Percentiles rank a stretch among this genome's conserved stretches.
phyloP scores from a whole-genome alignment of 2,113 vertebrate genomes.

The Nothobranchius furzeri region DNA sequence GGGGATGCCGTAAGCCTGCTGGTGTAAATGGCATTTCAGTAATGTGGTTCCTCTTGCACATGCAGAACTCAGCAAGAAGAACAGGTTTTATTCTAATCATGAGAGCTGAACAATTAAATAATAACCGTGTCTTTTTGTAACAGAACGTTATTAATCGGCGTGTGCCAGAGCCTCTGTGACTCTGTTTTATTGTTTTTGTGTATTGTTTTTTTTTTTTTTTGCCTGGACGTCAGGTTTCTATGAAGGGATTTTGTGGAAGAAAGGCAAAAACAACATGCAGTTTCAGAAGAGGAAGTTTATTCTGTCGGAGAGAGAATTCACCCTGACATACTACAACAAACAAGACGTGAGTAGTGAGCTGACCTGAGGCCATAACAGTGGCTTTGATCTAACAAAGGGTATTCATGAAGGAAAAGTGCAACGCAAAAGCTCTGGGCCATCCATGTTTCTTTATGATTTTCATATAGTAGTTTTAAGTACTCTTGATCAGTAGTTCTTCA shows the following conservation, averaged over 20 bases:
- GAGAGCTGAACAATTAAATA: not conserved
- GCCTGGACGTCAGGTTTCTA: conserved; percentile 64
- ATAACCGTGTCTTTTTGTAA: conserved; percentile 14
- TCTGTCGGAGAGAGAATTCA: conserved; percentile 76
- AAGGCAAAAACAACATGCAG: conserved; percentile 76
- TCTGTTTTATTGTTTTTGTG: no score
- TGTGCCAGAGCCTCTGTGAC: no score
- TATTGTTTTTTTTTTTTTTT: not conserved
- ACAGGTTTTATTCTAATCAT: conserved; percentile 19
- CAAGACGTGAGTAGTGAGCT: conserved; percentile 71
- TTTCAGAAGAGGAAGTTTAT: conserved; percentile 81
- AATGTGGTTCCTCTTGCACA: conserved; percentile 17
- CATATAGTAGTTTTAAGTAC: no score
- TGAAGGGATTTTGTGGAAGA: conserved; percentile 80
- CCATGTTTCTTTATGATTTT: no score
- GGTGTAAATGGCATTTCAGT: not conserved
- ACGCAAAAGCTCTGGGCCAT: not conserved
- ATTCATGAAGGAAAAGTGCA: not conserved
- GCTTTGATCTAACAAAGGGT: not conserved
- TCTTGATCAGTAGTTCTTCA: no score
- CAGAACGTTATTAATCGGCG: no score
- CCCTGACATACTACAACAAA: conserved; percentile 78
- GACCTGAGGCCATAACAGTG: not conserved
- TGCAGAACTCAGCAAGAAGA: conserved; percentile 28
- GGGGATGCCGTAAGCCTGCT: not conserved